phyloP scores from a whole-genome alignment of 1,140 invertebrate genomes.

The Sycophaga agraensis region DNA sequence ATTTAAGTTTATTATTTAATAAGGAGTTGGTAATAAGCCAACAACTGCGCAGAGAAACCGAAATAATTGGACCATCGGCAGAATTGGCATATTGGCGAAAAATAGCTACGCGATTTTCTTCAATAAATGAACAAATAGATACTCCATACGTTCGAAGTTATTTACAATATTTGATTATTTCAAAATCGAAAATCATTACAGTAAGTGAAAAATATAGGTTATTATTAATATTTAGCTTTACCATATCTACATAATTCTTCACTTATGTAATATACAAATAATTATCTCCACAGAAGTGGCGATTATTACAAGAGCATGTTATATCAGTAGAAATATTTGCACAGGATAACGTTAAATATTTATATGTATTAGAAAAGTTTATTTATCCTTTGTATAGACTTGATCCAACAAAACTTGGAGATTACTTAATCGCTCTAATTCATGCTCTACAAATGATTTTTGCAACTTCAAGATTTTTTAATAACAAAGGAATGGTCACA shows the following conservation, averaged over 20 bases:
- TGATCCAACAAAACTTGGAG: slow-evolving; percentile 69
- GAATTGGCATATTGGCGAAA: slow-evolving; percentile 83
- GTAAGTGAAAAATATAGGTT: slow-evolving; percentile 50
- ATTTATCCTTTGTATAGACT: slow-evolving; percentile 81
- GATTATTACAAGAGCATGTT: slow-evolving; percentile 69
- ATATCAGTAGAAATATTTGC: slow-evolving; percentile 79
- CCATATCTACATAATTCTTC: too few relatives aligned
- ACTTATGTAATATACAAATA: too few relatives aligned
- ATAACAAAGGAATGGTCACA: slow-evolving; percentile 67
- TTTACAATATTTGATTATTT: slow-evolving; percentile 67
- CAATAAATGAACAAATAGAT: slow-evolving; percentile 77
- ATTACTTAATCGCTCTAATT: slow-evolving; percentile 70
- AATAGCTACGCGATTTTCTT: slow-evolving; percentile 75
- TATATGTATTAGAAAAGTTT: slow-evolving; percentile 84
- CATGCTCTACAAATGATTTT: slow-evolving; percentile 79
- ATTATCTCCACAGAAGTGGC: slow-evolving; percentile 68
- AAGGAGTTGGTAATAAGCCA: slow-evolving; percentile 68
- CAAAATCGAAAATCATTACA: slow-evolving; percentile 70
- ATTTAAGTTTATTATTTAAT: not conserved
- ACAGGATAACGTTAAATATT: slow-evolving; percentile 85
- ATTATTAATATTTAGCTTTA: not conserved
- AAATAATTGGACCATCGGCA: slow-evolving; percentile 75
- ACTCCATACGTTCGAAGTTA: slow-evolving; percentile 65
- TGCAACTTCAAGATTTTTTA: slow-evolving; percentile 81
- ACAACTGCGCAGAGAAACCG: slow-evolving; percentile 77